Evolutionary conservation across 2,888 invertebrate genomes (phyloP).

Genomic region (Cantharis rufa): DNA sequence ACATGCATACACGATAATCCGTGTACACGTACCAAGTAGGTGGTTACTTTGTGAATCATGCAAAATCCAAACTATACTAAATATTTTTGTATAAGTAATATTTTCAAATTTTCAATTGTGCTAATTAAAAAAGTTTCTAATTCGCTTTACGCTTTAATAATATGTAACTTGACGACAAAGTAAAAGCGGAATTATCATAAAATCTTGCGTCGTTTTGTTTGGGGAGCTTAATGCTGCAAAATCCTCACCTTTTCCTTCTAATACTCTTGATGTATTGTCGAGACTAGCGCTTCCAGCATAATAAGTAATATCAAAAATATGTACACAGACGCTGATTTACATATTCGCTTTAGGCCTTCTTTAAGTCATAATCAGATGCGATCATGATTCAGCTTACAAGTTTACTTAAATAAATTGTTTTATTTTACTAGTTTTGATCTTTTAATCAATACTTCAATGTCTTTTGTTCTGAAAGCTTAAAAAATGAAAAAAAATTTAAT

Average conservation of each 20-base stretch:
- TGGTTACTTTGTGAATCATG: too few relatives aligned
- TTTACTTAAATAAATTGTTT: not conserved
- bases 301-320: conserved; percentile 37
- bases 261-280: conserved; percentile 35
- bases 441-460: not conserved
- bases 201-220: conserved; percentile 26
- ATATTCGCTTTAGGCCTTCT: conserved; percentile 11
- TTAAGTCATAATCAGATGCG: conserved; percentile 8
- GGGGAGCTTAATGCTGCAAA: conserved; percentile 35
- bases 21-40: not conserved
- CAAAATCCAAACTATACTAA: too few relatives aligned
- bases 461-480: not conserved
- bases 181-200: conserved; percentile 34
- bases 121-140: not conserved
- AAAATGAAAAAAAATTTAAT: not conserved
- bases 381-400: not conserved
- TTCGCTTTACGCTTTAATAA: not conserved
- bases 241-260: conserved; percentile 37
- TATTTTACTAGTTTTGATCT: not conserved
- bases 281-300: conserved; percentile 24
- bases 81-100: too few relatives aligned
- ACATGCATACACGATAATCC: conserved; percentile 1
- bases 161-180: conserved; percentile 24
- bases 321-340: conserved; percentile 20
- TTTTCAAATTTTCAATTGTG: not conserved